Conservation (phyloP, 1,140 invertebrate species). For the Oreohelix idahoensis region DNA sequence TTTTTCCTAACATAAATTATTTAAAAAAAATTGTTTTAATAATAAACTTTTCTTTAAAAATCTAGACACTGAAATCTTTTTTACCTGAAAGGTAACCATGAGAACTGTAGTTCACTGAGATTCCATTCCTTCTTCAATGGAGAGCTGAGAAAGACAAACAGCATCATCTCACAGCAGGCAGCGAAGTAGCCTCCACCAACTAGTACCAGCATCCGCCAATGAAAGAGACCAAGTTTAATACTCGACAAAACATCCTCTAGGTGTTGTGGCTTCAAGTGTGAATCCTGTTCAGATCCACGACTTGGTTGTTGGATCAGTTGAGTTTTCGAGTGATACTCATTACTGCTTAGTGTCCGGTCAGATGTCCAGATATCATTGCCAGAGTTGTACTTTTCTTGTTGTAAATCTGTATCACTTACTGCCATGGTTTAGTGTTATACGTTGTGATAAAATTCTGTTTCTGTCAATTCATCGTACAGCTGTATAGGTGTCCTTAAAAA, state of each 20-base stretch:
- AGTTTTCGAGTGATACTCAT: neutral
- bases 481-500: too few relatives aligned
- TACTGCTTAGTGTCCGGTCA: neutral
- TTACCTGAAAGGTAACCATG: conserved; percentile 57
- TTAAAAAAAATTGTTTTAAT: too few relatives aligned
- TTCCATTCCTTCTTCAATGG: conserved; percentile 62
- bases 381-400: neutral
- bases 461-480: too few relatives aligned
- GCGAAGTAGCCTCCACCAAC: conserved; percentile 67
- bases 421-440: neutral
- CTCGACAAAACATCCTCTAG: conserved; percentile 62
- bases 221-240: conserved; percentile 62
- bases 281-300: neutral
- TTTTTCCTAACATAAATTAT: too few relatives aligned
- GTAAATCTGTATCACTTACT: neutral
- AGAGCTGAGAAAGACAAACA: conserved; percentile 64
- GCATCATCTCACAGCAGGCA: conserved; percentile 64
- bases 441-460: too few relatives aligned
- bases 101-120: conserved; percentile 55
- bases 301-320: neutral
- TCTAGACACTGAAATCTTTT: neutral
- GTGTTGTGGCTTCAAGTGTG: neutral
- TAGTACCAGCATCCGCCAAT: conserved; percentile 59
- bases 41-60: too few relatives aligned
- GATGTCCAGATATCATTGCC: neutral